phyloP scores from a whole-genome alignment of 2,113 vertebrate species.

The Aegotheles bennettii region DNA sequence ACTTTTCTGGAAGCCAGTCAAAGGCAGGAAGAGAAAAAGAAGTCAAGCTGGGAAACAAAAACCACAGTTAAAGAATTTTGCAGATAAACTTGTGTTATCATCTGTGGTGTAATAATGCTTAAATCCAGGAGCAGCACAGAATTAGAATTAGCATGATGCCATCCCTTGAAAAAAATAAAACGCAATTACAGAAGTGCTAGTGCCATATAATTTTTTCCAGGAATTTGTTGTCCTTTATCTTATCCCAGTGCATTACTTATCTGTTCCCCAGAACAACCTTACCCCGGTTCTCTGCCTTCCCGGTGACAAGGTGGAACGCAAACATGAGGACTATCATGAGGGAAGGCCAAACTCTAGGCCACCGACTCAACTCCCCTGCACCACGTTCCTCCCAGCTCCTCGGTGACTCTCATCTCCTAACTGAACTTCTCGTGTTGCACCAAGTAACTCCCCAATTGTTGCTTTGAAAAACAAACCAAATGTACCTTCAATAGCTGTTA shows the following conservation, averaged over 20 bases:
- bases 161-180: background rate
- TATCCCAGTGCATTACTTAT: background rate
- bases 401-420: background rate
- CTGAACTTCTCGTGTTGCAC: background rate
- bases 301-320: background rate
- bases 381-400: background rate
- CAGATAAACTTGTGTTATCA: conserved; percentile 28
- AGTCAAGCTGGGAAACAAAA: conserved; percentile 49
- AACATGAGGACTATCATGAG: rapidly evolving
- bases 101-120: background rate
- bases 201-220: background rate
- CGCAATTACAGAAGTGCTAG: background rate
- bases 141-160: background rate
- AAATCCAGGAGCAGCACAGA: background rate
- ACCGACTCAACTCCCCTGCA: rapidly evolving
- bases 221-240: background rate
- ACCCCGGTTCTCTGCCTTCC: background rate
- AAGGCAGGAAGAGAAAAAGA: conserved; percentile 37
- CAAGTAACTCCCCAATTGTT: background rate
- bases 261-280: background rate
- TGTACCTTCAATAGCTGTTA: background rate
- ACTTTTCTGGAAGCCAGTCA: conserved; percentile 65
- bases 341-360: background rate
- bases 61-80: conserved; percentile 29
- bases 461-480: background rate